Percentiles rank a stretch among this genome's conserved stretches.
Conservation (phyloP, 2,888 invertebrate species). For the Caenorhabditis angaria region DNA sequence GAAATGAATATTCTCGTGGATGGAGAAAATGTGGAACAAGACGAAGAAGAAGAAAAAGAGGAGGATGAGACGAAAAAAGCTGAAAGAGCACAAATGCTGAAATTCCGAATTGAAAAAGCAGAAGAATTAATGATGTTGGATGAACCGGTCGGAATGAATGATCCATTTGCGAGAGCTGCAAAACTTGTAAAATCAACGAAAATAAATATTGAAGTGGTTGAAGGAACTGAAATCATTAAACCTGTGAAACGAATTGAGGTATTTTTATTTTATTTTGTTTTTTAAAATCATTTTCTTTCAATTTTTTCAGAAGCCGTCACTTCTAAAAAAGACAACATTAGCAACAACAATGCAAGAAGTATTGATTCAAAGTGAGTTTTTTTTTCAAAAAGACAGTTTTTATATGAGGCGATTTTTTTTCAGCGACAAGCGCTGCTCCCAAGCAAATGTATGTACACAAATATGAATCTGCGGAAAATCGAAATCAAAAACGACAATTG, state of each 20-base stretch:
- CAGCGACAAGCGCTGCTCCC: conserved; percentile 10
- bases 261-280: too few species aligned
- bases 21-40: conserved; percentile 19
- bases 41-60: conserved; percentile 35
- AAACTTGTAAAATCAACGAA: conserved; percentile 19
- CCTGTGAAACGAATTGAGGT: conserved; percentile 1
- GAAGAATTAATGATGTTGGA: conserved; percentile 22
- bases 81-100: conserved; percentile 31
- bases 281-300: too few species aligned
- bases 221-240: neutral
- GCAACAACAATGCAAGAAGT: conserved; percentile 35
- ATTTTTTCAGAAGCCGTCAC: conserved; percentile 38
- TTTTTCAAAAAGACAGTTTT: neutral
- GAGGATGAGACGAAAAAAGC: conserved; percentile 33
- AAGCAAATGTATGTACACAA: conserved; percentile 48
- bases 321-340: conserved; percentile 22
- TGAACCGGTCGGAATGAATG: conserved; percentile 16
- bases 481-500: conserved; percentile 12
- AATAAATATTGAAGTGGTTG: neutral
- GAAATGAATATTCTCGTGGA: neutral
- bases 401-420: neutral
- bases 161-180: conserved; percentile 37
- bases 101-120: conserved; percentile 28
- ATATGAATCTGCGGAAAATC: neutral
- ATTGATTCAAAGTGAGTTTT: conserved; percentile 3